Conservation (phyloP, 2,888 invertebrate species). For the Chrysolina americana region DNA sequence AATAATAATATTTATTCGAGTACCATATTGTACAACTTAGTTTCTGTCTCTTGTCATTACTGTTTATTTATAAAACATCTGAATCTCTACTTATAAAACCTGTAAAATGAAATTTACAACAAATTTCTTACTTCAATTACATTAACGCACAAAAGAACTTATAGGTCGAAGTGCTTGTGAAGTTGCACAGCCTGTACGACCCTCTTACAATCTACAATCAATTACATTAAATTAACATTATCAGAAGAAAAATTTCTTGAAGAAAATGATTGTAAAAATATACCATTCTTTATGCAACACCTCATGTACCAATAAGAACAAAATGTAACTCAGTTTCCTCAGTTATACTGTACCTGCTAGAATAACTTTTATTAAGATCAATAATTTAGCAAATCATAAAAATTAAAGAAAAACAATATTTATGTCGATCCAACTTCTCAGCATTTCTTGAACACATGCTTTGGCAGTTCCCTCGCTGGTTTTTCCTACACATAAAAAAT, state of each 20-base stretch:
- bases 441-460: not conserved
- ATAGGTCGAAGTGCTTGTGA: no score
- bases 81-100: no score
- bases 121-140: no score
- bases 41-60: no score
- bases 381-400: slow-evolving; percentile 36
- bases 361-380: slow-evolving; percentile 27
- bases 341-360: slow-evolving; percentile 46
- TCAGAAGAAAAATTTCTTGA: not conserved
- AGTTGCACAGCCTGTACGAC: no score
- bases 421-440: slow-evolving; percentile 25
- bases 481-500: slow-evolving; percentile 35
- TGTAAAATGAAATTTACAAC: no score
- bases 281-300: not conserved
- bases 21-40: no score
- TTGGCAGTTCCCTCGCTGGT: not conserved
- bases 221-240: not conserved
- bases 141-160: no score
- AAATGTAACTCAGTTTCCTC: slow-evolving; percentile 27
- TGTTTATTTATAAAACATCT: no score
- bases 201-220: no score
- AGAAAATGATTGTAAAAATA: not conserved
- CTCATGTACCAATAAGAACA: slow-evolving; percentile 1
- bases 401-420: slow-evolving; percentile 32
- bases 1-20: no score